These are phyloP conservation scores for Chelon labrosus DNA, from an alignment of 2,797 vertebrate species.

Conservation along the genomic window DNA sequence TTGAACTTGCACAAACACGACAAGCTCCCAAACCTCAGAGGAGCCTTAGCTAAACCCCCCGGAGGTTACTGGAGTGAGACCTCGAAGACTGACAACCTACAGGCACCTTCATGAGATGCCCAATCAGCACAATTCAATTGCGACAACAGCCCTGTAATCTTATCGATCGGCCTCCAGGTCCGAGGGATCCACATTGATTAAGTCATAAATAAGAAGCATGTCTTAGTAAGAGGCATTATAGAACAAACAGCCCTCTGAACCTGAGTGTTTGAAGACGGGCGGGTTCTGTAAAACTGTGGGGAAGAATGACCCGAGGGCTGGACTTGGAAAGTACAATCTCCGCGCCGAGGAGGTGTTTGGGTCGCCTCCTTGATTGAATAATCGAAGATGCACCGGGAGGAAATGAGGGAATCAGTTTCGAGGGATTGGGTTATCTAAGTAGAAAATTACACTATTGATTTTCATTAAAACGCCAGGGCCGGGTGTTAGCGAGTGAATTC, in stretches of 20 bases:
- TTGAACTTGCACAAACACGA: slow-evolving; percentile 50
- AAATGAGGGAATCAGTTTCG: slow-evolving; percentile 83
- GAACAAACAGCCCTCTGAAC: slow-evolving; percentile 45
- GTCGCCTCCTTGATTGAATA: slow-evolving; percentile 77
- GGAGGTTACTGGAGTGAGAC: slow-evolving; percentile 7
- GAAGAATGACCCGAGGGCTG: slow-evolving; percentile 55
- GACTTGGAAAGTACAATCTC: slow-evolving; percentile 74
- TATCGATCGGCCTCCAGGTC: slow-evolving; percentile 64
- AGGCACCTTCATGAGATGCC: slow-evolving; percentile 38
- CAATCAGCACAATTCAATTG: slow-evolving; percentile 65
- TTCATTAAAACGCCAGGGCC: slow-evolving; percentile 69
- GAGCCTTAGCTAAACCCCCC: slow-evolving; percentile 38
- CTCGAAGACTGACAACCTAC: slow-evolving; percentile 42
- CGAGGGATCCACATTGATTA: slow-evolving; percentile 61
- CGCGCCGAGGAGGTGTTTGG: slow-evolving; percentile 32
- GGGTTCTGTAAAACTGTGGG: slow-evolving; percentile 51
- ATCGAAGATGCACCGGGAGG: slow-evolving; percentile 79
- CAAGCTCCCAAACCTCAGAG: slow-evolving; percentile 26
- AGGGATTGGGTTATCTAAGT: slow-evolving; percentile 82
- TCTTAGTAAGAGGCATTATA: slow-evolving; percentile 48
- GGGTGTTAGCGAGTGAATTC: slow-evolving; percentile 66
- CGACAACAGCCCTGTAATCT: slow-evolving; percentile 60
- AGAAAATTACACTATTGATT: slow-evolving; percentile 89
- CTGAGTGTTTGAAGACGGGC: slow-evolving; percentile 26
- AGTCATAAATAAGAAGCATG: slow-evolving; percentile 65